These are phyloP conservation scores for Tethya wilhelma DNA, from an alignment of 37 sponge, comb jelly and placozoan genomes.

Conservation along the genomic window DNA sequence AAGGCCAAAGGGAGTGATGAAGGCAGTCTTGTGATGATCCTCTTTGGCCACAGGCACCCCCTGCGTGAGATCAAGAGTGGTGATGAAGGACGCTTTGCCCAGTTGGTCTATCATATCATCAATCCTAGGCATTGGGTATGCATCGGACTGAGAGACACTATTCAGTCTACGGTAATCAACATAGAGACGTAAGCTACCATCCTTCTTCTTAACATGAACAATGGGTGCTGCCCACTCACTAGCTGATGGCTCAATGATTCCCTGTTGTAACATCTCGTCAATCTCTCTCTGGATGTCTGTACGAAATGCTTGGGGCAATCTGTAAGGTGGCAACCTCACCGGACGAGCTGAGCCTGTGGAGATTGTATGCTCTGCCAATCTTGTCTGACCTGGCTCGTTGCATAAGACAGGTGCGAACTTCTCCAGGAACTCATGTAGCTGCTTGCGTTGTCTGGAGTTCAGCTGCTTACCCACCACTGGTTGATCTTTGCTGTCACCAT, in stretches of 20 bases:
- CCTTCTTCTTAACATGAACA: slow-evolving; percentile 59
- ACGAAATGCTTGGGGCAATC: slow-evolving; percentile 44
- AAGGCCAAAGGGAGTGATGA: slow-evolving; percentile 55
- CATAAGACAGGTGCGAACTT: slow-evolving; percentile 27
- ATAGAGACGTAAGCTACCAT: slow-evolving; percentile 50
- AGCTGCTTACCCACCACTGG: slow-evolving; percentile 4
- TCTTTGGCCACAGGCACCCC: slow-evolving; percentile 50
- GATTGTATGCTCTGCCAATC: slow-evolving; percentile 33
- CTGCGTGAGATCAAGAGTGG: slow-evolving; percentile 42
- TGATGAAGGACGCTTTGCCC: slow-evolving; percentile 43
- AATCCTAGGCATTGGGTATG: slow-evolving; percentile 71
- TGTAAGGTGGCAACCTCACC: slow-evolving; percentile 33
- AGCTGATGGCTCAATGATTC: slow-evolving; percentile 49
- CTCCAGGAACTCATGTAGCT: slow-evolving; percentile 13
- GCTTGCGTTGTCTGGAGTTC: slow-evolving; percentile 1
- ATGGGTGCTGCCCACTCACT: slow-evolving; percentile 64
- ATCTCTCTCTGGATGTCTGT: slow-evolving; percentile 32
- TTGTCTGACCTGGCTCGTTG: slow-evolving; percentile 23
- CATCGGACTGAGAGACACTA: slow-evolving; percentile 32
- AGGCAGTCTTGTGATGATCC: slow-evolving; percentile 48
- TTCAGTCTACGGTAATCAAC: slow-evolving; percentile 71
- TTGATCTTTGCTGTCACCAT: slow-evolving; percentile 1
- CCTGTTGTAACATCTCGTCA: slow-evolving; percentile 39
- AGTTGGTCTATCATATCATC: slow-evolving; percentile 62
- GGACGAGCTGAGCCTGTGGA: slow-evolving; percentile 16